These are phyloP conservation scores for Neolamprologus caudopunctatus DNA, from an alignment of 2,113 vertebrate genomes.

Conservation along the genomic window DNA sequence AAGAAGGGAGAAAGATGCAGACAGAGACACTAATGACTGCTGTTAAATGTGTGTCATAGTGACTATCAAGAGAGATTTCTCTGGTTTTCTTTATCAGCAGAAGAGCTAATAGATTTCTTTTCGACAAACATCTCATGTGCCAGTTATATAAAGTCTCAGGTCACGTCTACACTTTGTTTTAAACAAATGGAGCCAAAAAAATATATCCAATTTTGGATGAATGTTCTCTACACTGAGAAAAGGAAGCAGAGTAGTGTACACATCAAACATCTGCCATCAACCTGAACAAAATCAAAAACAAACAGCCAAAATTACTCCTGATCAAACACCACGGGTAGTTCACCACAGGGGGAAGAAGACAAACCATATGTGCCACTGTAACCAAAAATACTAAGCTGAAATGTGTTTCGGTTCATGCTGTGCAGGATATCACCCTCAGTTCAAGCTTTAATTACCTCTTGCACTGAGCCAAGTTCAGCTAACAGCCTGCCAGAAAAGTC, in stretches of 20 bases:
- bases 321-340: not conserved
- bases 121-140: not conserved
- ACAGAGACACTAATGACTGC: not conserved
- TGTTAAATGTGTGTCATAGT: not conserved
- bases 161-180: not conserved
- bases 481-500: not conserved
- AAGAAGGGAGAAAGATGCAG: not conserved
- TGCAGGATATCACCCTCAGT: not conserved
- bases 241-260: rapidly evolving
- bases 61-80: not conserved
- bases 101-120: not conserved
- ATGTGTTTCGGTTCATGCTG: not conserved
- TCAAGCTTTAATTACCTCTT: conserved; percentile 30
- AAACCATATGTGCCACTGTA: not conserved
- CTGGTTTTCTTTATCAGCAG: not conserved
- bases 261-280: not conserved
- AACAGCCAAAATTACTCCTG: not conserved
- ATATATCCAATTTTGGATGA: not conserved
- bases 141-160: not conserved
- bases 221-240: not conserved
- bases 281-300: not conserved
- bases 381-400: not conserved
- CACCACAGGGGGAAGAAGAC: not conserved
- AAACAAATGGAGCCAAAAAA: not conserved
- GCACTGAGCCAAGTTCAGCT: not conserved